These are phyloP conservation scores for Luperina testacea DNA, from an alignment of 2,888 invertebrate genomes.

Conservation along the genomic window DNA sequence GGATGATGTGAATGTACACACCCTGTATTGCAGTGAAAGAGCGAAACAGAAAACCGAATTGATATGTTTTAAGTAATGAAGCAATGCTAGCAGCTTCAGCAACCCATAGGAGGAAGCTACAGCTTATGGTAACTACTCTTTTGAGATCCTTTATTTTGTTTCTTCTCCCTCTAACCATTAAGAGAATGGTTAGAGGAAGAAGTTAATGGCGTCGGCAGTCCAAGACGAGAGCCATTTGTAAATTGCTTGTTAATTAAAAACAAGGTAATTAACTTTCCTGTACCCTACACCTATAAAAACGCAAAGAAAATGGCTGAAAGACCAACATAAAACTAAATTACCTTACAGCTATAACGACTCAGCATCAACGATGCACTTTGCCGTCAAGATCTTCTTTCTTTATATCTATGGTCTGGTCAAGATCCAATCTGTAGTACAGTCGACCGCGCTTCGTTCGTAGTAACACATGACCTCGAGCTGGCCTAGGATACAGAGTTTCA, in stretches of 20 bases:
- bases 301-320: background rate
- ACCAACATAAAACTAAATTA: background rate
- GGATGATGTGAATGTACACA: background rate
- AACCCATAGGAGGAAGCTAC: no score
- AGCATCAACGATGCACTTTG: slow-evolving; percentile 18
- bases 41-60: background rate
- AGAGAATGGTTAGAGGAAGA: no score
- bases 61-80: background rate
- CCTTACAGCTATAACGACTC: background rate
- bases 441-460: background rate
- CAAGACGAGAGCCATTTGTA: background rate
- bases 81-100: background rate
- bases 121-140: background rate
- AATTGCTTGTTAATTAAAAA: background rate
- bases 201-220: background rate
- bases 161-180: background rate
- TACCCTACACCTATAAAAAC: background rate
- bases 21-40: background rate
- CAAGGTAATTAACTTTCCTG: background rate
- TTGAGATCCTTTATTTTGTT: background rate
- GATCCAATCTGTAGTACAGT: slow-evolving; percentile 8
- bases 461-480: background rate
- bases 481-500: background rate
- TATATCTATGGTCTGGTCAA: background rate
- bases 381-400: slow-evolving; percentile 6